Evolutionary conservation across 2,888 invertebrate genomes (phyloP), one percentile per base, ranked within the genome.

Genomic region (Phengaris arion): DNA sequence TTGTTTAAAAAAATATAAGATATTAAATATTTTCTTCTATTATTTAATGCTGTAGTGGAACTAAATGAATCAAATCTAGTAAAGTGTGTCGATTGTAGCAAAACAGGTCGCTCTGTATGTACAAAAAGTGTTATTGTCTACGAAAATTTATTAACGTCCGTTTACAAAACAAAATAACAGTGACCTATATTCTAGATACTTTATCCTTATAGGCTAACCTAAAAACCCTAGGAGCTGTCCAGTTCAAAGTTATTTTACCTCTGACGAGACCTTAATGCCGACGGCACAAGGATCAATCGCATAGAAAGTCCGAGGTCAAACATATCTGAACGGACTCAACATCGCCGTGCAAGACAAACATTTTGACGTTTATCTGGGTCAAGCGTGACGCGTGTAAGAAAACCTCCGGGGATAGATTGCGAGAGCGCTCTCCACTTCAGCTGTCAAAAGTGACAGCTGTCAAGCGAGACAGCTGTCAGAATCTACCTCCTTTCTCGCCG

Each of bases 401-500:
- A 10, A 7, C n/a, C 68, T 45, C 46, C 1, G n/a, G 45, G n/a
- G 46, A 68, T 7, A 6, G 7, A 68, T 4, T 5, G 9, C 59
- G 10, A 22, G 59, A 12, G 68, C 13, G 0, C 45, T 46, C 68
- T 45, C 46, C 68, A 45, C 35, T 22, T 68, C n/a, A 68, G 13
- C 68, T 68, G 68, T 68, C 46, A 68, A 13, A 68, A 46, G 7
- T 46, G 68, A 68, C 68, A 22, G 59, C 59, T 59, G 59, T 59
- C 59, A 59, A 0, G 1, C 5, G 5, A 9, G 22, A 22, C 59
- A 68, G 68, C 46, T 68, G 68, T 68, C 46, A 46, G 46, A 45
- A n/a, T 68, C n/a, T n/a, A 46, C 7, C 68, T 46, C 46, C 46
- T 6, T 45, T 13, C 5, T n/a, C n/a, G 46, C 46, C n/a, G 46